Conservation (phyloP, 2,113 vertebrate genomes). For the Illadopsis cleaveri region DNA sequence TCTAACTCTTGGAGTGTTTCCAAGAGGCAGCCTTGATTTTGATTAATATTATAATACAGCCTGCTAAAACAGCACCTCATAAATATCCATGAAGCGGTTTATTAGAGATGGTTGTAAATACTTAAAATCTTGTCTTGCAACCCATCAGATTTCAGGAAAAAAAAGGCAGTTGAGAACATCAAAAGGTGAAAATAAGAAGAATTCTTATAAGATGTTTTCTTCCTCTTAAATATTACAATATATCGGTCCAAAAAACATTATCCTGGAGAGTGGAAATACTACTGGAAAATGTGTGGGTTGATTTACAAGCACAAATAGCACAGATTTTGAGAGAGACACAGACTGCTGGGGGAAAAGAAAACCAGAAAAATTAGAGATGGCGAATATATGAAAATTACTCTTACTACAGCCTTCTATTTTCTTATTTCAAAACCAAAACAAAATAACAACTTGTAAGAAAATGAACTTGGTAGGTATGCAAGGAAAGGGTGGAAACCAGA, state of each 20-base stretch:
- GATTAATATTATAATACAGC: slow-evolving; percentile 79
- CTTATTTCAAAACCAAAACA: background rate
- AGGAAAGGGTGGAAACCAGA: background rate
- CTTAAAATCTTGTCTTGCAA: slow-evolving; percentile 77
- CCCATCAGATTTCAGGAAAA: slow-evolving; percentile 42
- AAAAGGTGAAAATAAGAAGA: slow-evolving; percentile 52
- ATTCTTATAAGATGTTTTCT: slow-evolving; percentile 21
- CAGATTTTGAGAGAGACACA: background rate
- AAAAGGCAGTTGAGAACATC: slow-evolving; percentile 40
- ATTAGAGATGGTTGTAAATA: slow-evolving; percentile 80
- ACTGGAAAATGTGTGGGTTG: background rate
- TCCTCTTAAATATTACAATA: slow-evolving; percentile 1
- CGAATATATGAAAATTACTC: background rate
- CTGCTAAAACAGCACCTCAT: slow-evolving; percentile 76
- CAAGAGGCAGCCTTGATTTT: slow-evolving; percentile 73
- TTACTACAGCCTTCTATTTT: background rate
- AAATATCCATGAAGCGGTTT: slow-evolving; percentile 81
- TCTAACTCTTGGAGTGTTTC: slow-evolving; percentile 64
- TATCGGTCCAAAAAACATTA: background rate
- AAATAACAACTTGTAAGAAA: background rate
- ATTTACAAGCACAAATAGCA: background rate
- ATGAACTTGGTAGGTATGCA: background rate
- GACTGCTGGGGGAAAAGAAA: background rate
- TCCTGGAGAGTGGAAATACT: background rate
- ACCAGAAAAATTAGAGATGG: background rate